Evolutionary conservation across 2,113 vertebrate species (phyloP).

Genomic region (Aptenodytes patagonicus): DNA sequence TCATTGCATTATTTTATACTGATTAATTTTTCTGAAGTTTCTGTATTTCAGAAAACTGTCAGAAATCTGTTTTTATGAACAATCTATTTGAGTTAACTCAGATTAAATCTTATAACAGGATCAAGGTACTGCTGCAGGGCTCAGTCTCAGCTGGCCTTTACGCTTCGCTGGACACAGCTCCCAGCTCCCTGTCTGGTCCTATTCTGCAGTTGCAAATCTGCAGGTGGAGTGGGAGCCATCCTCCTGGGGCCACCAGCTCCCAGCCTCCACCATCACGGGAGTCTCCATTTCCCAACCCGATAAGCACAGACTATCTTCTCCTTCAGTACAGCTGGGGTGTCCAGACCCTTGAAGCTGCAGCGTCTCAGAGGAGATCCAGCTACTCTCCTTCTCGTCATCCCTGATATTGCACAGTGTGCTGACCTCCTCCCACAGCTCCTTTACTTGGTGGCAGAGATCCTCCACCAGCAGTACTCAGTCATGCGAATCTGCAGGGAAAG

Average conservation of each 20-base stretch:
- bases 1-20: neutral
- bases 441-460: neutral
- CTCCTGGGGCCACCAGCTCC: neutral
- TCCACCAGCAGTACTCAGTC: neutral
- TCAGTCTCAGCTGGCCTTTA: neutral
- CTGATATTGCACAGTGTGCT: neutral
- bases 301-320: neutral
- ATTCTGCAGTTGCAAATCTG: neutral
- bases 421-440: neutral
- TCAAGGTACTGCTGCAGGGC: neutral
- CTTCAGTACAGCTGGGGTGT: accelerated
- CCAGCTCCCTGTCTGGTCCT: neutral
- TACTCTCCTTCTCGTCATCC: neutral
- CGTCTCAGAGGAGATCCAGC: neutral
- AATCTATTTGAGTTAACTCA: neutral
- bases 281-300: neutral
- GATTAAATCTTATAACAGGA: neutral
- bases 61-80: neutral
- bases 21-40: neutral
- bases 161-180: neutral
- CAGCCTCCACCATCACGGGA: neutral
- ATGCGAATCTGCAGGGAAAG: neutral
- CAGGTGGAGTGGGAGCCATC: neutral
- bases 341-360: neutral
- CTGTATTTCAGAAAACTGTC: neutral